A percentile compares a stretch with the other conserved stretches of the same genome.
These are phyloP conservation scores for Phenganax subtilis DNA, from an alignment of 92 coral and sea anemone species.

Conservation along the genomic window DNA sequence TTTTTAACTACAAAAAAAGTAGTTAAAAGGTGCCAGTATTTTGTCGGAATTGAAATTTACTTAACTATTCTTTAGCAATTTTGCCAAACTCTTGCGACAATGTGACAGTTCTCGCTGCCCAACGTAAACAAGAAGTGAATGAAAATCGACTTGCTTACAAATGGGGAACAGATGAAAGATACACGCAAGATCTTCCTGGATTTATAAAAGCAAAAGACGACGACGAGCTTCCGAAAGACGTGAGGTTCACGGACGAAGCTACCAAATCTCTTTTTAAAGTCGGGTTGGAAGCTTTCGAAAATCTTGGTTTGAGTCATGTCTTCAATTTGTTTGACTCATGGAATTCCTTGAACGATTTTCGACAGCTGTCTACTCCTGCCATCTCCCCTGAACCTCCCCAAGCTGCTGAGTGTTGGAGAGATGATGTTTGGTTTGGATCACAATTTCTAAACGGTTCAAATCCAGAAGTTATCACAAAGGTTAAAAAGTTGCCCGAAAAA, in stretches of 20 bases:
- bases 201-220: constrained; percentile 30
- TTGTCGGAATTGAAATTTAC: too few relatives aligned
- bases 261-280: constrained; percentile 49
- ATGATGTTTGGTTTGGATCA: constrained; percentile 14
- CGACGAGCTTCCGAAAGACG: constrained; percentile 52
- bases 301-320: constrained; percentile 61
- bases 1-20: too few relatives aligned
- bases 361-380: not conserved
- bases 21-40: too few relatives aligned
- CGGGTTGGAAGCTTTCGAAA: constrained; percentile 50
- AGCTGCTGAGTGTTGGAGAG: constrained; percentile 3
- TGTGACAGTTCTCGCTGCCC: constrained; percentile 41
- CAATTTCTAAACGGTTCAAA: constrained; percentile 19
- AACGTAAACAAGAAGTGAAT: constrained; percentile 49
- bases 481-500: not conserved
- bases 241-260: constrained; percentile 58
- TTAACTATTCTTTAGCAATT: not conserved
- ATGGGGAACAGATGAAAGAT: constrained; percentile 49
- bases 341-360: constrained; percentile 59
- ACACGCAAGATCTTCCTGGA: constrained; percentile 52
- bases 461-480: not conserved
- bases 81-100: constrained; percentile 29
- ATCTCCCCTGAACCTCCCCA: not conserved
- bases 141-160: constrained; percentile 48
- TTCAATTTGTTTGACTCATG: constrained; percentile 55